These are phyloP conservation scores for Acanthosepion esculentum DNA, from an alignment of 2,888 invertebrate genomes.

Conservation along the genomic window DNA sequence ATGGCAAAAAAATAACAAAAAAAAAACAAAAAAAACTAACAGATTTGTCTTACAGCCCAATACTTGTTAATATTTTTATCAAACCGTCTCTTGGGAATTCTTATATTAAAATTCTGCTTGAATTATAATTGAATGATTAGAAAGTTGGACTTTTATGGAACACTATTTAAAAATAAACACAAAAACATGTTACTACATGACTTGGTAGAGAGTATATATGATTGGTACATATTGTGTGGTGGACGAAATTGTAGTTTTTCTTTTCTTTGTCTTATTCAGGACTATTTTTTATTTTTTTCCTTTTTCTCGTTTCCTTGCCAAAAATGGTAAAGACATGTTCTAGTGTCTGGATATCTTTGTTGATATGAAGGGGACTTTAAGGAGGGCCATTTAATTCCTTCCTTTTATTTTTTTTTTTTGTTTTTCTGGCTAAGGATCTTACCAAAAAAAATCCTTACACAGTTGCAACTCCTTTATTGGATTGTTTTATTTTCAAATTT, in stretches of 20 bases:
- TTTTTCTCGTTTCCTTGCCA: background rate
- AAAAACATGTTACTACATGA: constrained; percentile 10
- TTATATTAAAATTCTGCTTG: constrained; percentile 6
- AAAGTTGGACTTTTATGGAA: constrained; percentile 25
- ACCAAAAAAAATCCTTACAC: background rate
- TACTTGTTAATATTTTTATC: constrained; percentile 33
- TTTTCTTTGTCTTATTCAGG: background rate
- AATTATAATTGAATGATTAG: background rate
- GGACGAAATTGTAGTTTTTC: background rate
- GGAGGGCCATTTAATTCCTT: too few relatives aligned
- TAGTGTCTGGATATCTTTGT: constrained; percentile 33
- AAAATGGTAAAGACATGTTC: constrained; percentile 25
- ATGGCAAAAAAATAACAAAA: too few relatives aligned
- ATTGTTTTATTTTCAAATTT: background rate
- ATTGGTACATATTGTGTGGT: constrained; percentile 21
- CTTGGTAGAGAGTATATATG: background rate
- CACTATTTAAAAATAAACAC: background rate
- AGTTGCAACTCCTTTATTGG: background rate
- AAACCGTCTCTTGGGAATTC: constrained; percentile 22
- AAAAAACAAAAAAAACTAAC: too few relatives aligned
- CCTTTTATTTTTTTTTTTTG: background rate
- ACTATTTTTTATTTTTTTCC: background rate
- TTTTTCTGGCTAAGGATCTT: background rate
- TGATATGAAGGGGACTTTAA: background rate
- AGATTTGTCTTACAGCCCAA: too few relatives aligned